Conservation (phyloP, 2,113 vertebrate species). For the Oncorhynchus kisutch region DNA sequence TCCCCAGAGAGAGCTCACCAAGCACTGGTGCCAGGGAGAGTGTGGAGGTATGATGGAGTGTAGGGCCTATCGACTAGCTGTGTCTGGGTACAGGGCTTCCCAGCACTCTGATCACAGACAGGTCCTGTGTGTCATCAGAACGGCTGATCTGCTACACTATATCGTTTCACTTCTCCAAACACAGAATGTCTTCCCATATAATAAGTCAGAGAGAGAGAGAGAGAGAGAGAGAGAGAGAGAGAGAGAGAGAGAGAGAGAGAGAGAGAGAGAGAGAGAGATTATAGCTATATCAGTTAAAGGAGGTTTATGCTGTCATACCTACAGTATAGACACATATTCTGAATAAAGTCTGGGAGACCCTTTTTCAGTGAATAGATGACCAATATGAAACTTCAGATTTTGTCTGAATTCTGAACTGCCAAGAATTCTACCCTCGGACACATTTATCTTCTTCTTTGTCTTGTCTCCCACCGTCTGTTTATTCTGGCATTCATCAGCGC, state of each 20-base stretch:
- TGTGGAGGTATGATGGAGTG: not conserved
- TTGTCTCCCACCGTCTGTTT: conserved; percentile 70
- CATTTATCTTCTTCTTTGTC: conserved; percentile 72
- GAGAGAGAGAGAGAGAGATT: no score
- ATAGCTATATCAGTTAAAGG: not conserved
- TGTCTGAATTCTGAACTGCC: conserved; percentile 53
- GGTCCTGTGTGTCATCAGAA: not conserved
- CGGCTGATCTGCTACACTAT: not conserved
- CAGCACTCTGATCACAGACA: not conserved
- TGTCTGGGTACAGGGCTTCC: not conserved
- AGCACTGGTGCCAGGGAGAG: not conserved
- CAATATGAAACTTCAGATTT: conserved; percentile 60
- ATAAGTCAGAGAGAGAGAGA: not conserved
- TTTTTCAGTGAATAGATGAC: conserved; percentile 21
- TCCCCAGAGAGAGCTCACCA: not conserved
- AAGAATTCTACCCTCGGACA: conserved; percentile 58
- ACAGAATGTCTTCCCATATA: not conserved
- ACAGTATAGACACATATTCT: not conserved
- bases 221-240: not conserved
- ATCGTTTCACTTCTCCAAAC: not conserved
- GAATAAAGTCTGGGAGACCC: not conserved
- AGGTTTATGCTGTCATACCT: not conserved
- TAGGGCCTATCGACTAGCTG: not conserved
- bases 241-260: no score
- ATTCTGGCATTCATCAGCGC: conserved; percentile 71